phyloP scores from a whole-genome alignment of 2,113 vertebrate species.

The Chascanopsetta lugubris region DNA sequence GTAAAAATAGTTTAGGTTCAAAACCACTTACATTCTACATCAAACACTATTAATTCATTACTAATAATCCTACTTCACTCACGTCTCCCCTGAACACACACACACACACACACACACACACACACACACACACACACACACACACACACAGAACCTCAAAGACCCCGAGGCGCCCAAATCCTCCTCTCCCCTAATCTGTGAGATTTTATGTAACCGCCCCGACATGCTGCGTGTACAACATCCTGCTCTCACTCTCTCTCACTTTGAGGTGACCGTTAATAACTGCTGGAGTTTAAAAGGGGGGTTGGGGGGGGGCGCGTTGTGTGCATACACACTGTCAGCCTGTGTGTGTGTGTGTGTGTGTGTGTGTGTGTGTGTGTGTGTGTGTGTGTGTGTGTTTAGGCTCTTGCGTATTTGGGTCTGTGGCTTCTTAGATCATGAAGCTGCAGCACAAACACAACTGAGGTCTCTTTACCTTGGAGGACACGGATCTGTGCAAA shows the following conservation, averaged over 20 bases:
- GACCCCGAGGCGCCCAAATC: neutral
- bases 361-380: slow-evolving; percentile 18
- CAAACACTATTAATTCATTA: neutral
- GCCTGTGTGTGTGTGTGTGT: slow-evolving; percentile 15
- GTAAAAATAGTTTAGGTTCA: too few species aligned
- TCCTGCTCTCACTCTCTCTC: neutral
- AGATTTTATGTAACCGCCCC: neutral
- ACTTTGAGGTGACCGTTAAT: neutral
- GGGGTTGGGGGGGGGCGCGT: too few species aligned
- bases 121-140: too few species aligned
- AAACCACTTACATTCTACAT: neutral
- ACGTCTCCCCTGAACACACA: neutral
- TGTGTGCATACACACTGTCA: slow-evolving; percentile 17
- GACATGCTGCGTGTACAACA: neutral
- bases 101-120: too few species aligned
- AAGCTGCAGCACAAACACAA: slow-evolving; percentile 10
- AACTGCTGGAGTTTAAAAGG: neutral
- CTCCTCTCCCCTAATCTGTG: neutral
- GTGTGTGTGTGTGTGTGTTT: slow-evolving; percentile 8
- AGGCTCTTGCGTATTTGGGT: slow-evolving; percentile 36
- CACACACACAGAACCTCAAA: neutral
- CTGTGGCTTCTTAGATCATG: slow-evolving; percentile 29
- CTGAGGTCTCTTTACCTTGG: neutral
- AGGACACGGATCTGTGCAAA: neutral
- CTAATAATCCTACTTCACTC: neutral